A percentile compares a stretch with the other conserved stretches of the same genome.
These are phyloP conservation scores for Nesidiocoris tenuis DNA, from an alignment of 2,888 invertebrate species.

Conservation along the genomic window DNA sequence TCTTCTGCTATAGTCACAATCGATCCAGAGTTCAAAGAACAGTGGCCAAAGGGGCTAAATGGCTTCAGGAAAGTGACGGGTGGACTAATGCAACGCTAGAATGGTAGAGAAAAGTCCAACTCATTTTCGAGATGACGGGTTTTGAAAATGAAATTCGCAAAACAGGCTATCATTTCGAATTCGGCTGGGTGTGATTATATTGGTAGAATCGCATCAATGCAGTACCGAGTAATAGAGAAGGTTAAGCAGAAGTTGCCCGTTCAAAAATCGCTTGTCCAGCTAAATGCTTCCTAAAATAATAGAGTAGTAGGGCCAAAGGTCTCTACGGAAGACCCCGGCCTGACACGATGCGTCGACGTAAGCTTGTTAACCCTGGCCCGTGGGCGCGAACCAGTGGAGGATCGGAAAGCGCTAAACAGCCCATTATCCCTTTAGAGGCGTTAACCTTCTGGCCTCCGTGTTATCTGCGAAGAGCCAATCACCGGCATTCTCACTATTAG, in stretches of 20 bases:
- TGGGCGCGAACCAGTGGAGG: slow-evolving; percentile 11
- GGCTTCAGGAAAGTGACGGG: too few relatives aligned
- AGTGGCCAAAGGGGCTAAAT: too few relatives aligned
- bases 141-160: too few relatives aligned
- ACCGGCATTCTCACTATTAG: slow-evolving; percentile 35
- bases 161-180: too few relatives aligned
- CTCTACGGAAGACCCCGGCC: not conserved
- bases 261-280: not conserved
- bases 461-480: slow-evolving; percentile 40
- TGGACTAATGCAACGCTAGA: too few relatives aligned
- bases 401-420: slow-evolving; percentile 41
- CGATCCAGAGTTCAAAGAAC: not conserved
- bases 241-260: too few relatives aligned
- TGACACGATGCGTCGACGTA: not conserved
- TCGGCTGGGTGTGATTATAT: too few relatives aligned
- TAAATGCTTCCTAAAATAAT: not conserved
- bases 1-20: not conserved
- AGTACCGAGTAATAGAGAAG: too few relatives aligned
- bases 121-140: too few relatives aligned
- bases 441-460: slow-evolving; percentile 37
- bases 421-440: slow-evolving; percentile 39
- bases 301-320: not conserved
- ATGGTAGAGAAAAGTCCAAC: too few relatives aligned
- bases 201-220: too few relatives aligned
- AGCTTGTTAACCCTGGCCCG: slow-evolving; percentile 32